Conservation (phyloP, 2,113 vertebrate genomes). For the Silurus meridionalis region DNA sequence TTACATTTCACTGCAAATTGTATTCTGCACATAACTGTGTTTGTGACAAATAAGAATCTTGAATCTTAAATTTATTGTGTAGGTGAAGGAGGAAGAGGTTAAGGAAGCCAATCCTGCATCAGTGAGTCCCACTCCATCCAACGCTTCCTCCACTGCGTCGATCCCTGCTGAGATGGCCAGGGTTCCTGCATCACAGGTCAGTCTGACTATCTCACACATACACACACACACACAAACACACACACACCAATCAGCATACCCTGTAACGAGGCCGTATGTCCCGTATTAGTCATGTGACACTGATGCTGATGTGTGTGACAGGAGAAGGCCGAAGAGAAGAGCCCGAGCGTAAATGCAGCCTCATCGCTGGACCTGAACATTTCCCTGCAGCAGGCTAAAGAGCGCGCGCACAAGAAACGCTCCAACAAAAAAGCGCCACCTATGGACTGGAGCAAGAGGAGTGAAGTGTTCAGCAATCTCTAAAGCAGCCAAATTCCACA, state of each 20-base stretch:
- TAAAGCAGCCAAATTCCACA: constrained; percentile 54
- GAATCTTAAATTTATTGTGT: not conserved
- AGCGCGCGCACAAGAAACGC: constrained; percentile 90
- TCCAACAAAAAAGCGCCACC: constrained; percentile 89
- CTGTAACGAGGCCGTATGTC: no score
- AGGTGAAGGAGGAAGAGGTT: constrained; percentile 65
- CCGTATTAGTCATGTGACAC: not conserved
- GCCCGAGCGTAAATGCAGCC: not conserved
- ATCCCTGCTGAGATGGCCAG: constrained; percentile 58
- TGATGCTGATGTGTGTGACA: constrained; percentile 4
- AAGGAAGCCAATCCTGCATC: constrained; percentile 60
- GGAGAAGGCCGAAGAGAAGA: constrained; percentile 34
- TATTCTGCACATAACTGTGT: no score
- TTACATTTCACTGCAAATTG: no score
- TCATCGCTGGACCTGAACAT: constrained; percentile 75
- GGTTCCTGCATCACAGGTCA: constrained; percentile 67
- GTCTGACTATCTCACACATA: constrained; percentile 52
- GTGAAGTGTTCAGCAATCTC: constrained; percentile 96
- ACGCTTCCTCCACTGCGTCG: constrained; percentile 69
- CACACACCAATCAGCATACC: not conserved
- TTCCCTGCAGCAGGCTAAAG: constrained; percentile 90
- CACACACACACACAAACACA: not conserved
- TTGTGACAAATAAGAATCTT: no score
- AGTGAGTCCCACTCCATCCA: constrained; percentile 71
- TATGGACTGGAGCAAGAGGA: constrained; percentile 99